Evolutionary conservation across 2,888 invertebrate species (phyloP).

Genomic region (Galerucella nymphaeae): DNA sequence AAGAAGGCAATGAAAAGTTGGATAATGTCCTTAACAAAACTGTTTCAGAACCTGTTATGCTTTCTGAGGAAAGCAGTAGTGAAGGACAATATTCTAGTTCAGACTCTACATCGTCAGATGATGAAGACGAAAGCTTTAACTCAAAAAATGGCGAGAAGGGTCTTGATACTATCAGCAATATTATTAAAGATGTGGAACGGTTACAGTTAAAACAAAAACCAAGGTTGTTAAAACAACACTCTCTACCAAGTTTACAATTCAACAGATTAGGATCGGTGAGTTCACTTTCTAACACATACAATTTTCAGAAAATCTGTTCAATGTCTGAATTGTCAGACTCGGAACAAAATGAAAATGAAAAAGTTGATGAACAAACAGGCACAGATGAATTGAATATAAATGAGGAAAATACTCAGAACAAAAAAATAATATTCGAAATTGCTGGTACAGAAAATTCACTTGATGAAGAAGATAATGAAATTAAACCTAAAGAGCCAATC

Average conservation of each 20-base stretch:
- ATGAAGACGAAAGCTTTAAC: slow-evolving; percentile 60
- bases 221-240: slow-evolving; percentile 51
- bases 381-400: slow-evolving; percentile 2
- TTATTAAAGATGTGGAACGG: slow-evolving; percentile 68
- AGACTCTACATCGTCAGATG: slow-evolving; percentile 52
- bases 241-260: slow-evolving; percentile 50
- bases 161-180: slow-evolving; percentile 70
- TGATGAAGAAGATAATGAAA: slow-evolving; percentile 3
- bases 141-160: slow-evolving; percentile 54
- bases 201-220: slow-evolving; percentile 48
- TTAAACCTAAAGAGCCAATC: slow-evolving; percentile 11
- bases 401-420: neutral
- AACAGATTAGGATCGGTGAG: slow-evolving; percentile 45
- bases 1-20: slow-evolving; percentile 55
- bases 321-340: neutral
- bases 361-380: neutral
- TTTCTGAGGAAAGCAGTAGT: slow-evolving; percentile 41
- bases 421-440: slow-evolving; percentile 17
- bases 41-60: slow-evolving; percentile 48
- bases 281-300: slow-evolving; percentile 35
- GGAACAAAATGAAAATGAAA: slow-evolving; percentile 7
- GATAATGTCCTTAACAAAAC: slow-evolving; percentile 49
- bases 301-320: neutral
- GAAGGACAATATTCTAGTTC: slow-evolving; percentile 45
- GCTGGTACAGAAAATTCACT: slow-evolving; percentile 4